phyloP scores from a whole-genome alignment of 2,113 vertebrate species.

The Sinocyclocheilus grahami region DNA sequence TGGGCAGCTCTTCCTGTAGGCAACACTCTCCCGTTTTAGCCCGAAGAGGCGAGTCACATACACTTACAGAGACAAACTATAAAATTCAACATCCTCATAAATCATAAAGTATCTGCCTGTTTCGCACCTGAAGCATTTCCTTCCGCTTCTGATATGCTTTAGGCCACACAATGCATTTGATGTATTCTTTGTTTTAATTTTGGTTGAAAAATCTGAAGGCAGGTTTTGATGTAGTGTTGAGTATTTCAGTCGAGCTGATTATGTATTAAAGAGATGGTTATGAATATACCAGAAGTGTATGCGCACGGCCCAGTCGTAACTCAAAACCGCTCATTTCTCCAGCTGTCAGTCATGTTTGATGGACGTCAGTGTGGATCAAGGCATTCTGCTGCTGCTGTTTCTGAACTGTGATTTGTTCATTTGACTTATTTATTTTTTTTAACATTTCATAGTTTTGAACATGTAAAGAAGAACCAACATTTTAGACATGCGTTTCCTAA shows the following conservation, averaged over 20 bases:
- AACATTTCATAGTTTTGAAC: neutral
- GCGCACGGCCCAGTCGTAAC: neutral
- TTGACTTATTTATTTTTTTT: neutral
- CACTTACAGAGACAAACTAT: constrained; percentile 57
- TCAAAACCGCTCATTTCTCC: neutral
- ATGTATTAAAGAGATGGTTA: constrained; percentile 25
- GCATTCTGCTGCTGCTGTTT: neutral
- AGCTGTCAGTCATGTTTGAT: constrained; percentile 20
- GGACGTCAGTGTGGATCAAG: neutral
- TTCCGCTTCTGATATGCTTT: constrained; percentile 39
- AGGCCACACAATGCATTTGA: constrained; percentile 52
- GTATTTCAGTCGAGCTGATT: constrained; percentile 27
- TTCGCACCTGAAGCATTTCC: constrained; percentile 34
- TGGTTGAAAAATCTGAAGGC: constrained; percentile 34
- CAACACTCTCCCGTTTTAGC: constrained; percentile 44
- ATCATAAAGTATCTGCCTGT: constrained; percentile 51
- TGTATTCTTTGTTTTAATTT: constrained; percentile 57
- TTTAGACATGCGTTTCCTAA: neutral
- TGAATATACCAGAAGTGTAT: constrained; percentile 10
- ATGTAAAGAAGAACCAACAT: neutral
- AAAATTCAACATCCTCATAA: constrained; percentile 55
- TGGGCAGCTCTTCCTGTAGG: constrained; percentile 52
- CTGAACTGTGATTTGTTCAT: neutral
- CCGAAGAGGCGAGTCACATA: constrained; percentile 52
- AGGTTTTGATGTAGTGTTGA: constrained; percentile 32